Percentiles rank a stretch among this genome's conserved stretches.
phyloP scores from a whole-genome alignment of 2,797 vertebrate species.

The Pachyuromys duprasi region DNA sequence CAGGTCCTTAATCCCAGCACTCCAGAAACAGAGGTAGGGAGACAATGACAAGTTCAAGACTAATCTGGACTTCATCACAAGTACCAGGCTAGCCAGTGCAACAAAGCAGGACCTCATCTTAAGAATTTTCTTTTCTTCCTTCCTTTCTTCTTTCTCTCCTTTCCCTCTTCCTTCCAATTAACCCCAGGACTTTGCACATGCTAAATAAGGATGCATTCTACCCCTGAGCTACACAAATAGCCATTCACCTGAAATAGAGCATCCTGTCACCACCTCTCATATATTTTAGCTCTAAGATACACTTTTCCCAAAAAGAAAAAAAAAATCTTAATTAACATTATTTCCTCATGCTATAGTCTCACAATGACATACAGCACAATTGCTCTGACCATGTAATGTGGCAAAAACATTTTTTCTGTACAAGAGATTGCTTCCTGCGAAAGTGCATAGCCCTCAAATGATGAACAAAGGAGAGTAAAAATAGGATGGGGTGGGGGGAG shows the following conservation, averaged over 20 bases:
- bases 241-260: constrained; percentile 11
- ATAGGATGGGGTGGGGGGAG: neutral
- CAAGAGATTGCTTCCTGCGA: neutral
- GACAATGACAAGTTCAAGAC: neutral
- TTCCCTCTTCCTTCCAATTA: neutral
- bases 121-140: neutral
- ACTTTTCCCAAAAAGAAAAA: constrained; percentile 1
- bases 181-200: neutral
- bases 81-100: neutral
- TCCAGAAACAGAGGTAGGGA: neutral
- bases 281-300: constrained; percentile 45
- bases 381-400: neutral
- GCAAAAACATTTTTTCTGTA: neutral
- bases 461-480: neutral
- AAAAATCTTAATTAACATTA: constrained; percentile 22
- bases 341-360: neutral
- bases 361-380: neutral
- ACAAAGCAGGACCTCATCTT: neutral
- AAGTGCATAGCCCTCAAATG: neutral
- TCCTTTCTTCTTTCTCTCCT: neutral
- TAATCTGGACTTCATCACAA: neutral
- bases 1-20: neutral
- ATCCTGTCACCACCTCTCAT: neutral
- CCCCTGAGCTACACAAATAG: neutral
- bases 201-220: neutral